Conservation (phyloP, 2,113 vertebrate genomes). For the Sphyrna mokarran region DNA sequence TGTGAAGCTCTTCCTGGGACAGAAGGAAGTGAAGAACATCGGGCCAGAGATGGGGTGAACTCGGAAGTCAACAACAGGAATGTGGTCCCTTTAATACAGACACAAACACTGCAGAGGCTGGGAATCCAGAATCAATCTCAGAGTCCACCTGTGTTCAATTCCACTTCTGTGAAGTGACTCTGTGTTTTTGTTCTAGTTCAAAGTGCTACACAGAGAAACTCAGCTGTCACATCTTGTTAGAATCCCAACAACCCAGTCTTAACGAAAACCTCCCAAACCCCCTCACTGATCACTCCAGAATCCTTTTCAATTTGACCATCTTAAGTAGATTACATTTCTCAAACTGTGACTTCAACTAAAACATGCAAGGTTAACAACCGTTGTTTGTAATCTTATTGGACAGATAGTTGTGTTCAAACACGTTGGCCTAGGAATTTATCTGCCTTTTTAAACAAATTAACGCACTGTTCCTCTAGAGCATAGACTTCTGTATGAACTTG, state of each 20-base stretch:
- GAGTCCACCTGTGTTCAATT: neutral
- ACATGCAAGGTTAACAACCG: neutral
- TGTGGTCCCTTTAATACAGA: no score
- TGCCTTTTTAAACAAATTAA: neutral
- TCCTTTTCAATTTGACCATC: neutral
- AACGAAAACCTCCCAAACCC: neutral
- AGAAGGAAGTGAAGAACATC: no score
- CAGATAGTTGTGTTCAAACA: neutral
- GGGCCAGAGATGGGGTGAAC: no score
- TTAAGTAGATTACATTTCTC: neutral
- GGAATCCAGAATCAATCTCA: neutral
- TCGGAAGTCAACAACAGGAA: no score
- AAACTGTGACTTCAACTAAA: neutral
- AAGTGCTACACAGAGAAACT: neutral
- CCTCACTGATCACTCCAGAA: no score
- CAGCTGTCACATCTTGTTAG: neutral
- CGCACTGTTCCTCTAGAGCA: neutral
- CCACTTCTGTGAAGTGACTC: neutral
- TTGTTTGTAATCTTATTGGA: neutral
- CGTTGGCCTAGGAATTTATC: neutral
- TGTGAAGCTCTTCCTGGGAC: no score
- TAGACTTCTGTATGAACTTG: neutral
- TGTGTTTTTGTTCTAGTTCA: neutral
- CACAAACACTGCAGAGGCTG: no score
- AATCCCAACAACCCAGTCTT: neutral